Percentiles rank a stretch among this genome's conserved stretches.
Conservation (phyloP, 2,888 invertebrate species). For the Agrotis exclamationis region DNA sequence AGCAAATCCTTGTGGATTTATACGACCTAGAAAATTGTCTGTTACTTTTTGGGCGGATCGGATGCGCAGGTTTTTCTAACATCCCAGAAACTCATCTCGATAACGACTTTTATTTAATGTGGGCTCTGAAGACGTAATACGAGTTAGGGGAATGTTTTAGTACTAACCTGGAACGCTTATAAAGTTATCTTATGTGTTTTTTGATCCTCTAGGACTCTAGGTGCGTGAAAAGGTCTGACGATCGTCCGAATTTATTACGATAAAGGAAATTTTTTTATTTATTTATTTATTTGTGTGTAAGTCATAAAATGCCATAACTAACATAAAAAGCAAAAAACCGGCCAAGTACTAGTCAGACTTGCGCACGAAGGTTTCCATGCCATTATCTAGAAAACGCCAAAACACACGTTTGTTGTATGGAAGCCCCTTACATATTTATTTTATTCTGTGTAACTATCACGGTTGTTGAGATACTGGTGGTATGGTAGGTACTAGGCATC, state of each 20-base stretch:
- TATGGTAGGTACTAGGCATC: too few relatives aligned
- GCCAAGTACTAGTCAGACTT: too few relatives aligned
- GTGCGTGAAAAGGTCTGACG: slow-evolving; percentile 11
- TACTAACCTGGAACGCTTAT: slow-evolving; percentile 7
- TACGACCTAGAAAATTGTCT: slow-evolving; percentile 40
- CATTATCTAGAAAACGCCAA: too few relatives aligned
- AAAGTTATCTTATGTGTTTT: slow-evolving; percentile 14
- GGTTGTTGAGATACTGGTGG: too few relatives aligned
- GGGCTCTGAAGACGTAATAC: slow-evolving; percentile 26
- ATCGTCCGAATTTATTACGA: slow-evolving; percentile 8
- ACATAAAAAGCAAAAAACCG: too few relatives aligned
- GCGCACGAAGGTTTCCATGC: too few relatives aligned
- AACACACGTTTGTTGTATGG: too few relatives aligned
- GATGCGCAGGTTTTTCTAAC: slow-evolving; percentile 36
- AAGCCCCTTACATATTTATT: too few relatives aligned
- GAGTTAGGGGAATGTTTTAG: slow-evolving; percentile 20
- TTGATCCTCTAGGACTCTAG: background rate
- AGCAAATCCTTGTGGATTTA: slow-evolving; percentile 67
- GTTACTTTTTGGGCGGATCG: slow-evolving; percentile 24
- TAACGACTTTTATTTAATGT: slow-evolving; percentile 53
- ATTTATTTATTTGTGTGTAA: too few relatives aligned
- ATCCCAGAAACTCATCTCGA: slow-evolving; percentile 49
- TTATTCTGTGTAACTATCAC: too few relatives aligned
- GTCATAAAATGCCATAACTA: too few relatives aligned
- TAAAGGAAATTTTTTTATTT: background rate